Evolutionary conservation across 2,113 vertebrate genomes (phyloP).

Genomic region (Melanerpes aurifrons): DNA sequence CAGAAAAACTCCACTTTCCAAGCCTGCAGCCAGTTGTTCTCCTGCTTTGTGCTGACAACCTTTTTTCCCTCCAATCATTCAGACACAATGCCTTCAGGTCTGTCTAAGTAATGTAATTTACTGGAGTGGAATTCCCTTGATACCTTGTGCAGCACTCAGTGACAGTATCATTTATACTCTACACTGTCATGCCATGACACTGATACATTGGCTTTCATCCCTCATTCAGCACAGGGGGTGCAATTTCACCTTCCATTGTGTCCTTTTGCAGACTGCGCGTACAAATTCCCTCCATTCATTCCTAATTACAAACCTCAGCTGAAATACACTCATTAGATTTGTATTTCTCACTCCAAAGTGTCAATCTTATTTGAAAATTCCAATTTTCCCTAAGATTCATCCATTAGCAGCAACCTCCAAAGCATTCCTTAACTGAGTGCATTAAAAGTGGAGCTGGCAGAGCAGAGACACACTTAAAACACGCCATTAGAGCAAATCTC

Average conservation of each 20-base stretch:
- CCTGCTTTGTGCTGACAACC: slow-evolving; percentile 75
- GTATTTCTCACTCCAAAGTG: slow-evolving; percentile 72
- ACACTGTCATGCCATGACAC: slow-evolving; percentile 77
- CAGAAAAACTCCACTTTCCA: slow-evolving; percentile 51
- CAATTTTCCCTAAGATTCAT: slow-evolving; percentile 71
- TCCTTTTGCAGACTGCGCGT: slow-evolving; percentile 63
- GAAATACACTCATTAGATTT: slow-evolving; percentile 79
- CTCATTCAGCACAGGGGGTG: slow-evolving; percentile 67
- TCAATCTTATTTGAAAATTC: slow-evolving; percentile 78
- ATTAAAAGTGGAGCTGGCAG: slow-evolving; percentile 64
- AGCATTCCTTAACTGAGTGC: slow-evolving; percentile 72
- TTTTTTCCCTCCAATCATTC: slow-evolving; percentile 74
- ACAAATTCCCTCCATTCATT: slow-evolving; percentile 77
- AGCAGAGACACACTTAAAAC: slow-evolving; percentile 67
- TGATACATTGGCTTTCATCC: slow-evolving; percentile 79
- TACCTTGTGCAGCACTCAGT: slow-evolving; percentile 78
- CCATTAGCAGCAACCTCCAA: slow-evolving; percentile 79
- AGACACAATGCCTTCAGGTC: slow-evolving; percentile 82
- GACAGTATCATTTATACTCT: slow-evolving; percentile 84
- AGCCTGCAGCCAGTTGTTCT: slow-evolving; percentile 72
- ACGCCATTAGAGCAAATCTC: slow-evolving; percentile 74
- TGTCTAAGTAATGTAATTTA: slow-evolving; percentile 86
- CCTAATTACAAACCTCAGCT: slow-evolving; percentile 79
- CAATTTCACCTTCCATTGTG: slow-evolving; percentile 80
- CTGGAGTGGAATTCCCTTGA: slow-evolving; percentile 82